Evolutionary conservation across 2,113 vertebrate species (phyloP).

Genomic region (Motacilla tschutschensis): DNA sequence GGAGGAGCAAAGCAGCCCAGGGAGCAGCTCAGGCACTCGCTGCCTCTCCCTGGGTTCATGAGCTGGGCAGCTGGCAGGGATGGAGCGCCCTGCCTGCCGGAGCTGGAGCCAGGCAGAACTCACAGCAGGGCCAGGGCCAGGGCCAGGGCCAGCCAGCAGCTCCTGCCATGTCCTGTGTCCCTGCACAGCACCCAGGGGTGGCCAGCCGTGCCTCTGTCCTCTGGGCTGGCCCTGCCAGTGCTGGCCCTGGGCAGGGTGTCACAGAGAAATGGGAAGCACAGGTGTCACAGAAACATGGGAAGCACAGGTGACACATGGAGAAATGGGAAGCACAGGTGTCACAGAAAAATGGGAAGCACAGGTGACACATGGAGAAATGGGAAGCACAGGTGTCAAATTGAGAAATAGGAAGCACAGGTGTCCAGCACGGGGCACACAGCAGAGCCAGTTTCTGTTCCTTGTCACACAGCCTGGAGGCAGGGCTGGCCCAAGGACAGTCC

Average conservation of each 20-base stretch:
- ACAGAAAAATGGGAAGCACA: too few relatives aligned
- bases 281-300: too few relatives aligned
- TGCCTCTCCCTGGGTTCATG: neutral
- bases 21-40: neutral
- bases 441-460: neutral
- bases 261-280: too few relatives aligned
- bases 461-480: neutral
- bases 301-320: too few relatives aligned
- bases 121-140: neutral
- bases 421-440: rapidly evolving
- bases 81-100: rapidly evolving
- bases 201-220: neutral
- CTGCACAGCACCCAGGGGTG: neutral
- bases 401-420: too few relatives aligned
- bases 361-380: too few relatives aligned
- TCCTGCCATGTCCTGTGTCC: neutral
- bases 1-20: neutral
- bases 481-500: too few relatives aligned
- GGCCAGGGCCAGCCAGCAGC: neutral
- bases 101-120: neutral
- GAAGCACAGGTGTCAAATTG: neutral
- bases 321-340: too few relatives aligned
- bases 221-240: neutral
- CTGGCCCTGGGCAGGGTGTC: rapidly evolving
- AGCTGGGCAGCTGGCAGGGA: neutral